These are phyloP conservation scores for Eupristina koningsbergeri DNA, from an alignment of 1,140 invertebrate genomes.

Conservation along the genomic window DNA sequence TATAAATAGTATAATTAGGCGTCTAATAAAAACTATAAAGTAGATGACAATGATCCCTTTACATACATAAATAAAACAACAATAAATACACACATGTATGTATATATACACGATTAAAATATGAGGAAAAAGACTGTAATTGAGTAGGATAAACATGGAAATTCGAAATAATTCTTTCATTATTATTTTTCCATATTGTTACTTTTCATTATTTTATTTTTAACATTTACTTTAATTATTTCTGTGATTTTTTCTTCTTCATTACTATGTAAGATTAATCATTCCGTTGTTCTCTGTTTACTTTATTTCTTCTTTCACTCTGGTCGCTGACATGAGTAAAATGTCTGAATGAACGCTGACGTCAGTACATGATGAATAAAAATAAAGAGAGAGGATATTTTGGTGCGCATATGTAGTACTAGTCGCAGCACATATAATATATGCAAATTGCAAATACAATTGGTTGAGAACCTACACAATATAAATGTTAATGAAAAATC, in stretches of 20 bases:
- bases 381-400: conserved; percentile 1
- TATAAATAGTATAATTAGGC: conserved; percentile 56
- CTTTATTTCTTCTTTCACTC: conserved; percentile 55
- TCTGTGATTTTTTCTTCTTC: background rate
- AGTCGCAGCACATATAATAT: background rate
- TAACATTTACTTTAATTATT: background rate
- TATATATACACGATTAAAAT: no score
- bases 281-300: conserved; percentile 28
- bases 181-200: conserved; percentile 66
- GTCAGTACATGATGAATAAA: conserved; percentile 58
- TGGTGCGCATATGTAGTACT: background rate
- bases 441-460: background rate
- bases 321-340: conserved; percentile 70
- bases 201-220: conserved; percentile 73
- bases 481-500: no score
- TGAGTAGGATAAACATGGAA: conserved; percentile 58
- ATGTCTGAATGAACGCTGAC: conserved; percentile 74
- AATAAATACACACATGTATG: conserved; percentile 25
- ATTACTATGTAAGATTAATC: background rate
- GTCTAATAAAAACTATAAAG: conserved; percentile 70
- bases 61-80: conserved; percentile 54
- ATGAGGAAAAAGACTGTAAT: background rate
- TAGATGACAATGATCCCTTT: conserved; percentile 69
- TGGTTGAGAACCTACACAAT: background rate
- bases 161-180: conserved; percentile 64